Evolutionary conservation across 2,113 vertebrate species (phyloP).

Genomic region (Sus scrofa): T2T-Sscrofa CM000813.6:8123501-8124000

Average conservation of each 20-base stretch:
- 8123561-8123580: no score
- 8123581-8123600: no score
- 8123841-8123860: background rate
- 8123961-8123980: background rate
- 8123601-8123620: no score
- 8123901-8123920: background rate
- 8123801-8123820: background rate
- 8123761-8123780: background rate
- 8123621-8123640: background rate
- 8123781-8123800: background rate
- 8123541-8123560: no score
- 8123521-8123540: no score
- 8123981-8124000: background rate
- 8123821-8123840: background rate
- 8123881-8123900: background rate
- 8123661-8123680: background rate
- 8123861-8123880: no score
- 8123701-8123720: background rate
- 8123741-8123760: background rate
- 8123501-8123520: no score
- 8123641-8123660: background rate
- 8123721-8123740: background rate
- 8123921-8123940: background rate
- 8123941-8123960: background rate
- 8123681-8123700: background rate